These are phyloP conservation scores for Halcyon senegalensis DNA, from an alignment of 2,113 vertebrate genomes.

Conservation along the genomic window DNA sequence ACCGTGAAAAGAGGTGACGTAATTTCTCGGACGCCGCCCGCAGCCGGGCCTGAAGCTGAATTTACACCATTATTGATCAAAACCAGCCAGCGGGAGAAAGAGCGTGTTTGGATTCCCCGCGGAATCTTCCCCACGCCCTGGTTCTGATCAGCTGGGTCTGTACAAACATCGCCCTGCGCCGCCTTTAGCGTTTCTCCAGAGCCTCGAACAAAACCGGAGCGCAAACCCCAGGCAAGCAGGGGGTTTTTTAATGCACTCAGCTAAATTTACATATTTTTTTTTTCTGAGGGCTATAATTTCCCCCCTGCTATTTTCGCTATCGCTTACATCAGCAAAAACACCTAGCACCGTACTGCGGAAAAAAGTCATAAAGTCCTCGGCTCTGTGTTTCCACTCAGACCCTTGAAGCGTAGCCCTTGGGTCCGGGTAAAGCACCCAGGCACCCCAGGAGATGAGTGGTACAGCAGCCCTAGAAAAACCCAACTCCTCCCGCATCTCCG, in stretches of 20 bases:
- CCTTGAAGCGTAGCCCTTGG: background rate
- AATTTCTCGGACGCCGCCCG: background rate
- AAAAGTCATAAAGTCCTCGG: background rate
- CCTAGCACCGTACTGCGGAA: rapidly evolving
- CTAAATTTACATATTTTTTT: conserved; percentile 48
- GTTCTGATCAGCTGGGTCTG: background rate
- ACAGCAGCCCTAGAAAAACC: background rate
- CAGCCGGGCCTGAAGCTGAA: background rate
- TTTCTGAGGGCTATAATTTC: background rate
- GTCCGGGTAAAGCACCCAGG: rapidly evolving
- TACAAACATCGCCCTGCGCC: background rate
- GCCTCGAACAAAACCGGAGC: background rate
- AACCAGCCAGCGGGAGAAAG: rapidly evolving
- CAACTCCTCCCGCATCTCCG: background rate
- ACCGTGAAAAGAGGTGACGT: background rate
- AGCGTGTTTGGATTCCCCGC: rapidly evolving
- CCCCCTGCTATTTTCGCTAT: background rate
- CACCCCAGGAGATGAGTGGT: background rate
- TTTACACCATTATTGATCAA: background rate
- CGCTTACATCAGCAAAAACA: background rate
- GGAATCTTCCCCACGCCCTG: rapidly evolving
- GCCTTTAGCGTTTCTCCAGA: background rate
- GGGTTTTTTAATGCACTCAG: background rate
- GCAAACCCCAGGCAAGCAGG: background rate
- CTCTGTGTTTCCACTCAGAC: background rate